Evolutionary conservation across 1,140 invertebrate genomes (phyloP), one percentile per base, ranked within the genome.

Genomic region (Palaemon carinicauda): DNA sequence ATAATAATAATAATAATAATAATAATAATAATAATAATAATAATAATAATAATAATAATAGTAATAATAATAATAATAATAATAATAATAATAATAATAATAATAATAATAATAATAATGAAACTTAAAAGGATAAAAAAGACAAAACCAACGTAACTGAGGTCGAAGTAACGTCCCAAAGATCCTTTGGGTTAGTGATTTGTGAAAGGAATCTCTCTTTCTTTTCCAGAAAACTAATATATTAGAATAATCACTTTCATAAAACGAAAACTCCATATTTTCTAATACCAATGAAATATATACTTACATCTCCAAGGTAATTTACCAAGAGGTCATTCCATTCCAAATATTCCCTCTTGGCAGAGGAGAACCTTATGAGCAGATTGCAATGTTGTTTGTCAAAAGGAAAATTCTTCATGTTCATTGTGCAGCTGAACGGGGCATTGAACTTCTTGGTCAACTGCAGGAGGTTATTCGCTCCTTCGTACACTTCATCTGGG

Each of bases 281-380:
- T 12, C 10, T 29, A n/a, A n/a, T n/a, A 74, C 71, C 10, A 74
- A 27, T 17, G 9, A 33, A 29, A 10, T 4, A 7, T n/a, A 5
- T n/a, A 53, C 69, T 17, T 21, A 83, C 82, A 51, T 83, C 51
- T 4, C 82, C 82, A 12, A 75, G 29, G 24, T 83, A 83, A 27
- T n/a, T 24, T 10, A 74, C 82, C 17, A 56, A 60, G 51, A 83
- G 33, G 71, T 73, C 12, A 1, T 15, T 33, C 80, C 80, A 82
- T 15, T n/a, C 51, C 17, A 82, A 12, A 19, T 71, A 82, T 29
- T 85, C 54, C 27, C 15, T 56, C 9, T 75, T 31, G 31, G 82
- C 82, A 15, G 82, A 85, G 80, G 65, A 29, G 31, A 85, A 41
- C 31, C 82, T 73, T n/a, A 85, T 73, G 21, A 78, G 75, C 7